Base-by-base conservation (phyloP, 1,140 invertebrate genomes). In the Drosophila orosa region DNA sequence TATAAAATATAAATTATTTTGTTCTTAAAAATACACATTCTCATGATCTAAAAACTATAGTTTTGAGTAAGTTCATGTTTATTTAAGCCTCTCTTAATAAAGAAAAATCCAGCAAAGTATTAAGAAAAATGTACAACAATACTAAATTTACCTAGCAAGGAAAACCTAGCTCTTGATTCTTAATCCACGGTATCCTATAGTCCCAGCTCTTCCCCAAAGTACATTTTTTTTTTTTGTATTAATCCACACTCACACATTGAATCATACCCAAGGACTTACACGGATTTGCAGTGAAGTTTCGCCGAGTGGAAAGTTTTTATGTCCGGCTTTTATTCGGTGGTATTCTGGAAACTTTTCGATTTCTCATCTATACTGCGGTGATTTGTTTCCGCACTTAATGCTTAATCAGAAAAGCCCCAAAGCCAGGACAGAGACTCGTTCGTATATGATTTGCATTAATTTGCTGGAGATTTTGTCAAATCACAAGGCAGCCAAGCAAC, bases 221-320 rank as follows among this genome's bases (percentile, higher is more conserved):
- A 24, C 19, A 19, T 31, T 60, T 65, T 25, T 61, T 44, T 31
- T 60, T 65, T 25, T 61, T 44, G n/a, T 15, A 25, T 33, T 19
- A 42, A 61, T 40, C 52, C 44, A 15, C 55, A 17, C 25, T 22
- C 68, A 50, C 29, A 56, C 39, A 48, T 24, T 10, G 22, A 57
- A 31, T 47, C 60, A 44, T n/a, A 9, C 13, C 15, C 15, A 54
- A 39, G 15, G 60, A 75, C 72, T 75, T 66, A 54, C 61, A 50
- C 15, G 60, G 72, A 75, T 66, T 75, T 74, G 54, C 52, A 25
- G 54, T 25, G 65, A 75, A 75, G 33, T 66, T 75, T 71, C 52
- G 35, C 35, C 77, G 54, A 86, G 71, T 87, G 66, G 50, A 63
- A 79, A 81, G 79, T 79, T 86, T 85, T 66, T 66, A 54, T 48